phyloP scores from a whole-genome alignment of 2,888 invertebrate genomes.

The Thecophora atra region DNA sequence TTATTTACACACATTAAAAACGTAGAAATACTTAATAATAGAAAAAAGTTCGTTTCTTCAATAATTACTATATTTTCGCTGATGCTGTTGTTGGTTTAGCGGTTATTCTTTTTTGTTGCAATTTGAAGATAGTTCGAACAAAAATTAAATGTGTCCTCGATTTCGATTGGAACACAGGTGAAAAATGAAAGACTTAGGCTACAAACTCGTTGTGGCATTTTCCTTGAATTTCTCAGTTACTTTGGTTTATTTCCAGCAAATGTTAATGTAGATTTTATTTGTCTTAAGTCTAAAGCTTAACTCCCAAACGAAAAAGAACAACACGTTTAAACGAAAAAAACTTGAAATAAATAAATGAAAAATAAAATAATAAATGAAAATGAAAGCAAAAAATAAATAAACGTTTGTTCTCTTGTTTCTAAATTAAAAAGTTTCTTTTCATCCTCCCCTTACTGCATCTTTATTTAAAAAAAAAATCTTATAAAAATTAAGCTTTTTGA shows the following conservation, averaged over 20 bases:
- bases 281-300: not conserved
- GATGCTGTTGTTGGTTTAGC: too few species aligned
- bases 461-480: too few species aligned
- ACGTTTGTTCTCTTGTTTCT: not conserved
- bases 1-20: conserved; percentile 21
- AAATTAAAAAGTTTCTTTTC: not conserved
- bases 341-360: conserved; percentile 12
- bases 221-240: conserved; percentile 46
- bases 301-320: conserved; percentile 40
- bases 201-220: conserved; percentile 48
- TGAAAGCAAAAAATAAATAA: not conserved
- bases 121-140: conserved; percentile 40
- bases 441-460: too few species aligned
- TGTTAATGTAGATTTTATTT: conserved; percentile 39
- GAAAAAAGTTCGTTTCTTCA: not conserved
- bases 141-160: conserved; percentile 51
- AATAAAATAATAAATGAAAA: not conserved
- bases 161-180: not conserved
- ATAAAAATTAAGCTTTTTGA: too few species aligned
- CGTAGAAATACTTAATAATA: conserved; percentile 11
- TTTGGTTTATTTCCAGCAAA: conserved; percentile 67
- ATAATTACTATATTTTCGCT: too few species aligned
- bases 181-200: conserved; percentile 58
- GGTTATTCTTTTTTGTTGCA: too few species aligned
- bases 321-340: conserved; percentile 5